A percentile compares a stretch with the other conserved stretches of the same genome.
Evolutionary conservation across 2,113 vertebrate genomes (phyloP).

Genomic region (Nyctereutes procyonoides): DNA sequence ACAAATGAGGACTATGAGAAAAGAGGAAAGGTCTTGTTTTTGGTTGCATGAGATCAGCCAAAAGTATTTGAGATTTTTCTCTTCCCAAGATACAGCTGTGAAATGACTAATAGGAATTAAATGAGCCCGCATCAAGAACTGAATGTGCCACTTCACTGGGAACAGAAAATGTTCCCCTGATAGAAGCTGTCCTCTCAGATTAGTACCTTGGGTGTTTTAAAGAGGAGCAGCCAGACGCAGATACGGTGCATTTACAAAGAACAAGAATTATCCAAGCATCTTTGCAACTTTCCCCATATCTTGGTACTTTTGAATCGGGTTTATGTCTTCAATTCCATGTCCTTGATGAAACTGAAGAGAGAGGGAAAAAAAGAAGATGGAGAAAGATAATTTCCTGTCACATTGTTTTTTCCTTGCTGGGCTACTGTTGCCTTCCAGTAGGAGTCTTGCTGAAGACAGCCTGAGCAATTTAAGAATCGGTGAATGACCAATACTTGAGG

Average conservation of each 20-base stretch:
- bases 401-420: not conserved
- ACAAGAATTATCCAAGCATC: not conserved
- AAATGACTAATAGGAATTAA: conserved; percentile 73
- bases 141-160: conserved; percentile 66
- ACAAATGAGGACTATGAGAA: conserved; percentile 52
- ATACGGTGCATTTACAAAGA: not conserved
- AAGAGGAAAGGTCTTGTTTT: conserved; percentile 68
- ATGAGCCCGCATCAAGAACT: conserved; percentile 53
- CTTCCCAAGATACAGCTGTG: conserved; percentile 68
- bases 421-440: not conserved
- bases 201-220: conserved; percentile 45
- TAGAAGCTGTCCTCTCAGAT: conserved; percentile 49
- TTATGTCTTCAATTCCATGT: conserved; percentile 26
- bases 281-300: not conserved
- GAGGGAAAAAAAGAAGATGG: not conserved
- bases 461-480: conserved; percentile 17
- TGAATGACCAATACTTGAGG: not conserved
- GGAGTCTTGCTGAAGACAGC: not conserved
- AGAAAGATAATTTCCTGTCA: conserved; percentile 1
- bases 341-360: conserved; percentile 47
- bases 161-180: conserved; percentile 46
- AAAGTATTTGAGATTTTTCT: conserved; percentile 62
- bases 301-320: conserved; percentile 44
- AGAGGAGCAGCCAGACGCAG: not conserved
- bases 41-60: conserved; percentile 61